phyloP scores from a whole-genome alignment of 2,797 vertebrate genomes.

The Microctenopoma stevenorrisi region DNA sequence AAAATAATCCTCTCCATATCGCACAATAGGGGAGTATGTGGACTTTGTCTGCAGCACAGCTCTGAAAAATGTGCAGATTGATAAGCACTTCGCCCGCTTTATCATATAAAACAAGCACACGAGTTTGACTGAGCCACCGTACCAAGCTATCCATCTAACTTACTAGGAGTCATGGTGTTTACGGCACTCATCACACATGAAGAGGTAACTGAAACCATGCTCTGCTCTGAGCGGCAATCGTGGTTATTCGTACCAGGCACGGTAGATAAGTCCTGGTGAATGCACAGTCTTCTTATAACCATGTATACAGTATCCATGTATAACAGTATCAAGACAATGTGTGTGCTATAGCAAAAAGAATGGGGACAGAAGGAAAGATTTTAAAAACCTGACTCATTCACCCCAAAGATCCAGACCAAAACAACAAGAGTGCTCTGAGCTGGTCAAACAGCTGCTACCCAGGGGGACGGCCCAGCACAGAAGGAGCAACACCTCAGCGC shows the following conservation, averaged over 20 bases:
- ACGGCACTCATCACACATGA: conserved; percentile 45
- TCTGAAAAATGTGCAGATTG: conserved; percentile 65
- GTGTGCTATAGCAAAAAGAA: too few relatives aligned
- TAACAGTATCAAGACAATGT: not conserved
- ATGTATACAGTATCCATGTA: not conserved
- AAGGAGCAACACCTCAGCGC: too few relatives aligned
- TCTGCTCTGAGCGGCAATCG: not conserved
- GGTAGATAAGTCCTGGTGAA: not conserved
- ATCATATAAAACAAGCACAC: conserved; percentile 55
- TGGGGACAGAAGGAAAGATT: too few relatives aligned
- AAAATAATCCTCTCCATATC: conserved; percentile 64
- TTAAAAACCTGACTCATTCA: too few relatives aligned
- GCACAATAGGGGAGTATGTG: conserved; percentile 73
- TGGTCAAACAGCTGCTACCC: too few relatives aligned
- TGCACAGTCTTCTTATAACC: not conserved
- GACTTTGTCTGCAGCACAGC: conserved; percentile 58
- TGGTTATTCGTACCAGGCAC: conserved; percentile 2
- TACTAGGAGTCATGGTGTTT: conserved; percentile 34
- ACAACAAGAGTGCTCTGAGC: too few relatives aligned
- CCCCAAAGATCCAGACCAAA: too few relatives aligned
- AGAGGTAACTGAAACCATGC: conserved; percentile 52
- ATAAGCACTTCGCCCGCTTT: conserved; percentile 63
- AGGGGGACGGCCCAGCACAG: too few relatives aligned
- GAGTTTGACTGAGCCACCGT: conserved; percentile 23
- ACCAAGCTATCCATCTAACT: conserved; percentile 39